Evolutionary conservation across 1,140 invertebrate species (phyloP), one percentile per base, ranked within the genome.

Genomic region (Drepana arcuata): DNA sequence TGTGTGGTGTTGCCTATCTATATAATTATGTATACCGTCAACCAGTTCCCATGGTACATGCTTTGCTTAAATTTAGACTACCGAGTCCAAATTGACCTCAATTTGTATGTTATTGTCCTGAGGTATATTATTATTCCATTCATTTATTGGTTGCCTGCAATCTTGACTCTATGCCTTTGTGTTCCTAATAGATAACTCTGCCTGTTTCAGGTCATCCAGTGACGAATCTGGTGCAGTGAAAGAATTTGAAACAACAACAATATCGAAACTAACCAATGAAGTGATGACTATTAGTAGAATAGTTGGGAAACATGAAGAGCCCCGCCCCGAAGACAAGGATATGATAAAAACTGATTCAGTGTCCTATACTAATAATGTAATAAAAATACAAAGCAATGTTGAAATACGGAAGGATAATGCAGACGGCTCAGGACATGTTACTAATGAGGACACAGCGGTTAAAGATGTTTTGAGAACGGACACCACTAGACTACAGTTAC

Each of bases 191-290:
- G n/a, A n/a, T n/a, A n/a, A n/a, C n/a, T n/a, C n/a, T n/a, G n/a
- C n/a, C 18, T 21, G 18, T 21, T 21, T 21, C 40, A 80, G 77
- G 48, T 78, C 73, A 16, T 78, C 73, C 1, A 81, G 77, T 26
- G 73, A 81, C 39, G 77, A 81, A 45, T 69, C 72, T 0, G 70
- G 73, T 1, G 64, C 67, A 0, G 58, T 78, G 0, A 81, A 77
- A 46, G 77, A 74, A 42, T 81, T 74, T 12, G 77, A 81, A 56
- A 74, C 70, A 0, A 78, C 72, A 25, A 78, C 71, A 7, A 78
- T 81, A 48, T 77, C 77, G 5, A 81, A 78, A 58, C 23, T 78
- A 3, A 81, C 73, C 2, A 78, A 81, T n/a, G 68, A 78, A 48
- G 73, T 81, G 0, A 81, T 72, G 2, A 77, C 69, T 0, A 78